Evolutionary conservation across 2,888 invertebrate genomes (phyloP), one percentile per base, ranked within the genome.

Genomic region (Tetranychus truncatus): DNA sequence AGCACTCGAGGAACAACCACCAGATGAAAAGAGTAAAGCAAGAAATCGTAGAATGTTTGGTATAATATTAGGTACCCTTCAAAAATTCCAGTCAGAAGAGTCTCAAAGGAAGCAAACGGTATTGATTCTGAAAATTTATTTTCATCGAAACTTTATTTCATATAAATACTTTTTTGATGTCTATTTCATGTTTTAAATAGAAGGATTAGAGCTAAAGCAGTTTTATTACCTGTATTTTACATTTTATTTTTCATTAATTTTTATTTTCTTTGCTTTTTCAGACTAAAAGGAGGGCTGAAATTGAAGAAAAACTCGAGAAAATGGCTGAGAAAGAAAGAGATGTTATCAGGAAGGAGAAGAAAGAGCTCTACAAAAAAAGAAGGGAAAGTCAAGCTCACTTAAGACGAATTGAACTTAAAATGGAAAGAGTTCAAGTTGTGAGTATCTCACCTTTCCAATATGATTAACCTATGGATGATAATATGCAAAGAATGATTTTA

Each of bases 11-110:
- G 92, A 89, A 72, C 93, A 91, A 83, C 90, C 88, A 73, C 87
- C 87, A 9, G 94, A 95, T 82, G 90, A 89, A 78, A 88, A 89
- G 81, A 91, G 84, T 71, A 82, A 83, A 79, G 85, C 65, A 34
- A 76, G 96, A 78, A 97, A 97, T 84, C 87, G 91, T 78, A 87
- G 97, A 76, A 96, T 99, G 89, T 96, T 99, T 85, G 95, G 96
- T 9, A 90, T 95, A 24, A 85, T 99, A 71, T 84, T 97, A 75
- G 96, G 97, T 6, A 97, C 97, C 18, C 84, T 99, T 79, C 92
- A 95, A 82, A 92, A 92, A 83, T 97, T 97, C 82, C 90, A 93
- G 80, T 91, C 92, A 81, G 95, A 96, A 81, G 94, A 95, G 84
- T 91, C 91, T 76, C 89, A 89, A 75, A 84, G 92, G 78, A 92